Evolutionary conservation across 2,888 invertebrate species (phyloP).

Genomic region (Creontiades dilutus): DNA sequence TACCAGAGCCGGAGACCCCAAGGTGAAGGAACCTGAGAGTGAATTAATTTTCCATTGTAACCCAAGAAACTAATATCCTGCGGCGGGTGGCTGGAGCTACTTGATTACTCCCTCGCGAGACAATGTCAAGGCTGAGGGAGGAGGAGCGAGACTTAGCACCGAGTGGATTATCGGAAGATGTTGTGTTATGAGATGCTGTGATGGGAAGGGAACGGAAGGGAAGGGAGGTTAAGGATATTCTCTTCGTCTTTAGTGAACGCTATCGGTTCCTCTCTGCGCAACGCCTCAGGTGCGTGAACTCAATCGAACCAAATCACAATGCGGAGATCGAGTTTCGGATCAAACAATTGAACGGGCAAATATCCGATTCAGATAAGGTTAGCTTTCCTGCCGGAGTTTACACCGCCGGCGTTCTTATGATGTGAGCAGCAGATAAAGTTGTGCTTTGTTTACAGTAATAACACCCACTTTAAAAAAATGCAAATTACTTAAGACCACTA

Average conservation of each 20-base stretch:
- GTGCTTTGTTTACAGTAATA: too few relatives aligned
- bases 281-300: conserved; percentile 12
- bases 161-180: background rate
- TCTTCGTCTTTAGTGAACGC: conserved; percentile 19
- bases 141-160: background rate
- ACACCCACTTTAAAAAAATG: too few relatives aligned
- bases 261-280: background rate
- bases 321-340: background rate
- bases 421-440: too few relatives aligned
- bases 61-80: conserved; percentile 65
- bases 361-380: background rate
- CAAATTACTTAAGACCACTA: too few relatives aligned
- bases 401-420: too few relatives aligned
- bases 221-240: too few relatives aligned
- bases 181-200: too few relatives aligned
- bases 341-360: background rate
- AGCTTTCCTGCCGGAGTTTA: too few relatives aligned
- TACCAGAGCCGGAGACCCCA: conserved; percentile 27
- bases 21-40: conserved; percentile 63
- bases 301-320: background rate
- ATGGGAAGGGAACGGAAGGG: background rate
- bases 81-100: conserved; percentile 49
- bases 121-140: conserved; percentile 57
- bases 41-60: conserved; percentile 66
- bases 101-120: conserved; percentile 56